Evolutionary conservation across 1,140 invertebrate species (phyloP).

Genomic region (Ganaspis sp.): DNA sequence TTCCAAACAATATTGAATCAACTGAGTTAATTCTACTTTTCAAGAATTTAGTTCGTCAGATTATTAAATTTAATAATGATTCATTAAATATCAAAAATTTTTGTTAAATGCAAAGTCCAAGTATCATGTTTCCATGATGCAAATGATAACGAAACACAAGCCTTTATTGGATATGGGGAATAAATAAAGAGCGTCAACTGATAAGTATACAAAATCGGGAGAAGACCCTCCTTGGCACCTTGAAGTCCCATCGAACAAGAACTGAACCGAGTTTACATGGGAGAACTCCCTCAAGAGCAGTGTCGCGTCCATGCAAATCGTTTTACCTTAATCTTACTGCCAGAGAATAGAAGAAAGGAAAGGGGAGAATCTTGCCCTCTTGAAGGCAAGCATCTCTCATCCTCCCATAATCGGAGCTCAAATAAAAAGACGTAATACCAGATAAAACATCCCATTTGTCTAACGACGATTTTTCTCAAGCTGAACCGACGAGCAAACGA

Average conservation of each 20-base stretch:
- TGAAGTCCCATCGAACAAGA: constrained; percentile 39
- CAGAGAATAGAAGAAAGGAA: constrained; percentile 50
- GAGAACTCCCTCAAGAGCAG: constrained; percentile 58
- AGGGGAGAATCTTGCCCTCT: constrained; percentile 35
- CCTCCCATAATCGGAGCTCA: constrained; percentile 68
- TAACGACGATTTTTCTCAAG: constrained; percentile 71
- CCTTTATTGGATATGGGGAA: too few species aligned
- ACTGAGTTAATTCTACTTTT: too few species aligned
- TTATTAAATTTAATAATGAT: too few species aligned
- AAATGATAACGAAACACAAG: too few species aligned
- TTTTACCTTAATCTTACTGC: constrained; percentile 70
- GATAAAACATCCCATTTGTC: constrained; percentile 76
- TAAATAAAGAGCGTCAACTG: constrained; percentile 58
- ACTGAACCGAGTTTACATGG: constrained; percentile 44
- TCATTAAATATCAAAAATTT: too few species aligned
- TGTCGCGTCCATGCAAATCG: constrained; percentile 66
- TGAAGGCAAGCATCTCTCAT: constrained; percentile 8
- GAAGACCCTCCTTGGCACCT: constrained; percentile 31
- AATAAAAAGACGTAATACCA: constrained; percentile 73
- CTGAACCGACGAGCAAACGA: constrained; percentile 33
- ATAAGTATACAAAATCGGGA: constrained; percentile 49
- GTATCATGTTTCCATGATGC: too few species aligned
- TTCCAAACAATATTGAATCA: too few species aligned
- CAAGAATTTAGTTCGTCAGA: too few species aligned
- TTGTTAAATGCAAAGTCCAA: too few species aligned